Evolutionary conservation across 2,888 invertebrate genomes (phyloP).

Genomic region (Parnassius apollo): DNA sequence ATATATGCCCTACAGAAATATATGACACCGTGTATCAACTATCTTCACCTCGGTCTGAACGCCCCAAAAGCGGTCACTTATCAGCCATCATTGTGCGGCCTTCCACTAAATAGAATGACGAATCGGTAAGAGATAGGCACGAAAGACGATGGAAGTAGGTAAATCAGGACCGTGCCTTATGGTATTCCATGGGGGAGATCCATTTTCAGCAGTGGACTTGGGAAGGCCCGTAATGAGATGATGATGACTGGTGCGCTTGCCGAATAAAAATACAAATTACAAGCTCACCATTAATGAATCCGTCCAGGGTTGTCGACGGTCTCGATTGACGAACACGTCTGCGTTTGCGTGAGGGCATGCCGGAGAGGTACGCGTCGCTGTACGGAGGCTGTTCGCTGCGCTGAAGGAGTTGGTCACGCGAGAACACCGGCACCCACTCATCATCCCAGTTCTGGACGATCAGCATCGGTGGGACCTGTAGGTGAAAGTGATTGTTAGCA

Average conservation of each 20-base stretch:
- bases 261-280: neutral
- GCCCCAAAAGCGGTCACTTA: neutral
- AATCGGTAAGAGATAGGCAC: too few relatives aligned
- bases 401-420: constrained; percentile 89
- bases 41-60: neutral
- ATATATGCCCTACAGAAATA: neutral
- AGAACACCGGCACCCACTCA: constrained; percentile 92
- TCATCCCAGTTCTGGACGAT: constrained; percentile 64
- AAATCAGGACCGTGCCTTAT: too few relatives aligned
- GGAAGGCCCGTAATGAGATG: too few relatives aligned
- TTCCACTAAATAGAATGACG: too few relatives aligned
- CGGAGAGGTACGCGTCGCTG: constrained; percentile 94
- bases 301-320: constrained; percentile 53
- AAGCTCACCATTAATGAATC: constrained; percentile 51
- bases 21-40: neutral
- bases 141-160: too few relatives aligned
- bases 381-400: constrained; percentile 82
- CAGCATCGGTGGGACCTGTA: constrained; percentile 62
- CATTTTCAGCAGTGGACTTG: too few relatives aligned
- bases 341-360: constrained; percentile 94
- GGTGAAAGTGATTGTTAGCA: too few relatives aligned
- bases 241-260: neutral
- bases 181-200: too few relatives aligned
- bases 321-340: constrained; percentile 82
- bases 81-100: neutral